phyloP scores from a whole-genome alignment of 2,888 invertebrate genomes.

The Acrocyrtus sp. region DNA sequence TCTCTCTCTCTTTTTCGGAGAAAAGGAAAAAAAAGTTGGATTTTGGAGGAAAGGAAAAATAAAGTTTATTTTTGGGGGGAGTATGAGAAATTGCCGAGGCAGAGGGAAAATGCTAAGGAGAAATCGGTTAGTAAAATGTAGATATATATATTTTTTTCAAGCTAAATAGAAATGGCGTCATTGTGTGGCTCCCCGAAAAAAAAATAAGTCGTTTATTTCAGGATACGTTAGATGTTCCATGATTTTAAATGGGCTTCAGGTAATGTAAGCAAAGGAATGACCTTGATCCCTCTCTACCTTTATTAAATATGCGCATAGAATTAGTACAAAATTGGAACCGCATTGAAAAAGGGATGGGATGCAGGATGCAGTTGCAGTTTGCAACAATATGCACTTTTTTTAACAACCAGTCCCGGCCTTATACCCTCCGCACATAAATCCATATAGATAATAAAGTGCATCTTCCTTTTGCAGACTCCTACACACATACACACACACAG shows the following conservation, averaged over 20 bases:
- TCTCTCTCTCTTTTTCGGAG: background rate
- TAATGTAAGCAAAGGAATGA: background rate
- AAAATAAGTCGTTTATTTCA: no score
- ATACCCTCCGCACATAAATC: background rate
- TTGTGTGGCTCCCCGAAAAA: no score
- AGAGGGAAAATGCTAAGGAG: background rate
- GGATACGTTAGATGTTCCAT: no score
- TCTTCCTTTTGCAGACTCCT: background rate
- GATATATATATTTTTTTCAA: background rate
- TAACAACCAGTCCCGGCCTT: no score
- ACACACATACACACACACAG: background rate
- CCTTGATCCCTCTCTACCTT: background rate
- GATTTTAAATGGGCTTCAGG: background rate
- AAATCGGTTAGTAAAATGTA: background rate
- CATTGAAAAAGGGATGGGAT: background rate
- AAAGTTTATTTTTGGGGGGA: background rate
- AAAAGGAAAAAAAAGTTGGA: background rate
- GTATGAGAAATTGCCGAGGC: no score
- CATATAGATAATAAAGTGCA: conserved; percentile 8
- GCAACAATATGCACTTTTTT: no score
- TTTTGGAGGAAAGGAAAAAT: background rate
- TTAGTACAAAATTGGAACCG: background rate
- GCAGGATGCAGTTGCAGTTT: background rate
- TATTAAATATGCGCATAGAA: background rate
- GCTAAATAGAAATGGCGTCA: background rate